Evolutionary conservation across 1,140 invertebrate genomes (phyloP), one percentile per base, ranked within the genome.

Genomic region (Steinernema khuongi): DNA sequence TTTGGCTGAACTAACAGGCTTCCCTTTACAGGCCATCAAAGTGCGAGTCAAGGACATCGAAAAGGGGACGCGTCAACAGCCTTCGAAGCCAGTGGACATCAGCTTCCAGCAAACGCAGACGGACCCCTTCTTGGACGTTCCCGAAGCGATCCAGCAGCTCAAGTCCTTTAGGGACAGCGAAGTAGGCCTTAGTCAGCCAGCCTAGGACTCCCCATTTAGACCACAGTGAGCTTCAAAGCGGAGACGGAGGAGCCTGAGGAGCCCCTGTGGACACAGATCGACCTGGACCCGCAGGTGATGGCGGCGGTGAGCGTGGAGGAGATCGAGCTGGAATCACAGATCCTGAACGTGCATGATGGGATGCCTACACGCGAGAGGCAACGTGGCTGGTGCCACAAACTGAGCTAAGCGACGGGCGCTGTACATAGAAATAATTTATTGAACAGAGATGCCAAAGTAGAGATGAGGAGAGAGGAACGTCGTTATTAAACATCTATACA

Each of bases 371-470:
- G 36, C 36, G 36, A 41, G n/a, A 7, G 36, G n/a, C 36, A 41
- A 41, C 36, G 36, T n/a, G 36, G 36, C 36, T 41, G 36, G 36
- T 41, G 36, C 36, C 36, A 41, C n/a, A 41, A 41, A 41, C n/a
- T 41, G 7, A 7, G 36, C n/a, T 41, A 11, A 11, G 36, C 7
- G 36, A 41, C 7, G 7, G 7, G 36, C 36, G n/a, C 36, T 41
- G 36, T 41, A 41, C 36, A 41, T 41, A 41, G n/a, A 41, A 41
- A 41, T 22, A 67, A 30, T 67, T 67, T 26, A 26, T 67, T 67
- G 66, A 22, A 41, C 7, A 41, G 36, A 41, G 36, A 41, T 41
- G 36, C 36, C 36, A 41, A 41, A 41, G 36, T 7, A 41, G 36
- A 41, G 36, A 41, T n/a, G 36, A 22, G 30, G 28, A 31, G 68